Evolutionary conservation across 1,140 invertebrate species (phyloP).

Genomic region (Megalopta genalis): DNA sequence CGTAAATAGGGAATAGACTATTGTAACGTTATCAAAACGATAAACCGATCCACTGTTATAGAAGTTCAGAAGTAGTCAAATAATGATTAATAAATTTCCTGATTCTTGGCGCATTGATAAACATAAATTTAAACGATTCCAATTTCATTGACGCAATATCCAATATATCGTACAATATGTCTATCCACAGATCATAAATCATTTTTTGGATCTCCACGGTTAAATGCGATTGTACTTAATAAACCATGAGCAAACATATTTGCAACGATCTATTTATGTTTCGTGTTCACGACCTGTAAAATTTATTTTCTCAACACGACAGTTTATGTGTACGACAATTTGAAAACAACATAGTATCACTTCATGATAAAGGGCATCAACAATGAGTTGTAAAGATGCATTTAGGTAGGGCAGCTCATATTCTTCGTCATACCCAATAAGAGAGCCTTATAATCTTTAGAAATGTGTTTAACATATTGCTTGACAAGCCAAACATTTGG

Average conservation of each 20-base stretch:
- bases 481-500: slow-evolving; percentile 27
- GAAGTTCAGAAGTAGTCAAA: slow-evolving; percentile 17
- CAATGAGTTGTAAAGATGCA: slow-evolving; percentile 45
- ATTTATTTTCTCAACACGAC: slow-evolving; percentile 37
- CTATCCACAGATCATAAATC: slow-evolving; percentile 43
- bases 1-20: not conserved
- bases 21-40: not conserved
- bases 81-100: not conserved
- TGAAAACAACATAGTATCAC: slow-evolving; percentile 42
- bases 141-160: slow-evolving; percentile 2
- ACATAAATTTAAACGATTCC: not conserved
- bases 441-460: slow-evolving; percentile 58
- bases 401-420: slow-evolving; percentile 50
- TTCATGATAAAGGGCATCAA: slow-evolving; percentile 40
- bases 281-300: slow-evolving; percentile 45
- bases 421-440: slow-evolving; percentile 56
- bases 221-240: slow-evolving; percentile 65
- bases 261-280: slow-evolving; percentile 52
- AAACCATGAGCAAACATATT: slow-evolving; percentile 61
- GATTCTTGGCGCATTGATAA: not conserved
- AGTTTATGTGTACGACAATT: slow-evolving; percentile 36
- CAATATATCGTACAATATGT: not conserved
- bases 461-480: slow-evolving; percentile 45
- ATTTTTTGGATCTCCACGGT: slow-evolving; percentile 30
- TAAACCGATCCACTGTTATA: not conserved